Evolutionary conservation across 2,797 vertebrate genomes (phyloP).

Genomic region (Pogoniulus pusillus): DNA sequence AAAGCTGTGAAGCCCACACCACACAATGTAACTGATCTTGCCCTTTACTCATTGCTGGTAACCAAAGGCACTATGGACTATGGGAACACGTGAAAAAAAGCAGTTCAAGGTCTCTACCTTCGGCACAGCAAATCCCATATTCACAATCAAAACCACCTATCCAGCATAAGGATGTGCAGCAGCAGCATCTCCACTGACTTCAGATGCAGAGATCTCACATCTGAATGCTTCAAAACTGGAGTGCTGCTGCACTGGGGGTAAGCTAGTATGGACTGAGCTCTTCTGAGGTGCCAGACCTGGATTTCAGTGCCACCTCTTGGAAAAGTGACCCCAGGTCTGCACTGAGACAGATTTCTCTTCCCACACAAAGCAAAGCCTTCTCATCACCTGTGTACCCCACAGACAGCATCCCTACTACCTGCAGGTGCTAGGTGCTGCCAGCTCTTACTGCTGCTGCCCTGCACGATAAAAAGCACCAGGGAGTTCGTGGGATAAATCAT

Average conservation of each 20-base stretch:
- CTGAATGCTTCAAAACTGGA: not conserved
- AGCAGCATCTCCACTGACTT: not conserved
- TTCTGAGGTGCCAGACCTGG: not conserved
- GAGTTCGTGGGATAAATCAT: not conserved
- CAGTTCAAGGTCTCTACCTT: not conserved
- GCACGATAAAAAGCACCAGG: not conserved
- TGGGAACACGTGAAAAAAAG: not conserved
- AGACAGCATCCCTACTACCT: not conserved
- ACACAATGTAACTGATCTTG: not conserved
- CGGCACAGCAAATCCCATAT: not conserved
- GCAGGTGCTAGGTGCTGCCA: not conserved
- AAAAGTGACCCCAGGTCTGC: accelerated
- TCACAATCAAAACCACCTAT: not conserved
- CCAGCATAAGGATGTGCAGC: not conserved
- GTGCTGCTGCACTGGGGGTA: not conserved
- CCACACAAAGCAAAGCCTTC: accelerated
- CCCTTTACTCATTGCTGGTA: not conserved
- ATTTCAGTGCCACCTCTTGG: not conserved
- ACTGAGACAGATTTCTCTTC: not conserved
- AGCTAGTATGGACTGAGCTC: not conserved
- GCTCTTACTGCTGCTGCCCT: not conserved
- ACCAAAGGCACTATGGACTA: not conserved
- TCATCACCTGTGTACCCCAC: not conserved
- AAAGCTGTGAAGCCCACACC: not conserved
- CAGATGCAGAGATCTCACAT: not conserved